Conservation (phyloP, 2,888 invertebrate genomes). For the Drosophila pullipes region DNA sequence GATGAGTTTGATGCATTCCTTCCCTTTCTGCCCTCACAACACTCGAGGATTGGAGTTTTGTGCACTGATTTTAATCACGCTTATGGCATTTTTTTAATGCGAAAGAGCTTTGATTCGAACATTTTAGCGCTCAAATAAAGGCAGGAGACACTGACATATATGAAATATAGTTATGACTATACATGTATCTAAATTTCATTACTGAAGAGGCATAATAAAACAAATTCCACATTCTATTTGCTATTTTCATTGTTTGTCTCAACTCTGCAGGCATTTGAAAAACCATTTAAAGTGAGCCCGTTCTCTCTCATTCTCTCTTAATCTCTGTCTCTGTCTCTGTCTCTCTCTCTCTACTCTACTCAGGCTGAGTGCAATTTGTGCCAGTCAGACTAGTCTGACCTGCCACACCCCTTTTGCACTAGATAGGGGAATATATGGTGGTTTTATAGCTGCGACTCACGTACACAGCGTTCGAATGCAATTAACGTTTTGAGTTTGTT, state of each 20-base stretch:
- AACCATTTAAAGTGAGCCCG: not conserved
- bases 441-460: constrained; percentile 53
- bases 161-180: not conserved
- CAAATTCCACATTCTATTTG: not conserved
- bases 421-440: constrained; percentile 11
- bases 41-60: not conserved
- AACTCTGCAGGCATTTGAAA: not conserved
- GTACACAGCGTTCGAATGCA: constrained; percentile 62
- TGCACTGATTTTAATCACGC: constrained; percentile 13
- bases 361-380: constrained; percentile 29
- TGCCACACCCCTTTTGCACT: constrained; percentile 45
- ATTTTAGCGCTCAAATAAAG: not conserved
- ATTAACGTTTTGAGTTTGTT: constrained; percentile 68
- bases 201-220: not conserved
- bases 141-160: not conserved
- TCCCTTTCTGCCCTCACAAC: not conserved
- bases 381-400: constrained; percentile 23
- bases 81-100: not conserved
- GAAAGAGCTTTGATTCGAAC: not conserved
- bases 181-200: not conserved
- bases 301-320: not conserved
- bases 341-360: not conserved
- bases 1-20: constrained; percentile 7
- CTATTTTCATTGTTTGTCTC: not conserved
- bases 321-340: not conserved